Percentiles rank a stretch among this genome's conserved stretches.
phyloP scores from a whole-genome alignment of 2,888 invertebrate species.

The Temnothorax unifasciatus region DNA sequence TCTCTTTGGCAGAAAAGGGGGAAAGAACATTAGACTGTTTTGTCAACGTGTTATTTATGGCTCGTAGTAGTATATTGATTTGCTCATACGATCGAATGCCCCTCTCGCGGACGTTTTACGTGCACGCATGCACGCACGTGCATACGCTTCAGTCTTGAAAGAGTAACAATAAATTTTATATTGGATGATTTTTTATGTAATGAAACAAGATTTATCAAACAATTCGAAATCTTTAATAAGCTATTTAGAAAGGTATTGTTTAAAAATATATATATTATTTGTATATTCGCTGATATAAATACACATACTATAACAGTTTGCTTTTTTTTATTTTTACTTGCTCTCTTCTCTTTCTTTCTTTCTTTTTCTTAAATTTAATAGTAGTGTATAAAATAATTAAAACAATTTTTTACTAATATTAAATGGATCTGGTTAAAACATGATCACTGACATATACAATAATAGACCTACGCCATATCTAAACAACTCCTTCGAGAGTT shows the following conservation, averaged over 20 bases:
- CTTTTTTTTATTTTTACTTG: neutral
- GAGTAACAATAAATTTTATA: neutral
- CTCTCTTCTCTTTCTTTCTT: neutral
- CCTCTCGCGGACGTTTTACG: neutral
- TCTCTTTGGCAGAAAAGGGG: conserved; percentile 43
- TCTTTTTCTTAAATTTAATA: neutral
- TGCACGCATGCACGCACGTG: neutral
- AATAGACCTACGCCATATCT: conserved; percentile 19
- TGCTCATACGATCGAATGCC: conserved; percentile 19
- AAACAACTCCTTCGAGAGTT: conserved; percentile 42
- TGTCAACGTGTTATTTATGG: conserved; percentile 78
- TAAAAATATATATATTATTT: neutral
- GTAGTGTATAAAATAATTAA: conserved; percentile 41
- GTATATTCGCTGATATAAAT: neutral
- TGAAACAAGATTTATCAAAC: neutral
- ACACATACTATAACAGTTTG: neutral
- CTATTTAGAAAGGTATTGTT: neutral
- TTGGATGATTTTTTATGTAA: neutral
- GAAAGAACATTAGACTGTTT: conserved; percentile 70
- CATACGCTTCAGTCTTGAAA: neutral
- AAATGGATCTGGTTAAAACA: neutral
- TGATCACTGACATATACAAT: neutral
- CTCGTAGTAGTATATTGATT: conserved; percentile 75
- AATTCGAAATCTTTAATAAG: neutral
- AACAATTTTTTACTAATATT: conserved; percentile 42